Evolutionary conservation across 2,113 vertebrate species (phyloP).

Genomic region (Eulemur rufifrons): DNA sequence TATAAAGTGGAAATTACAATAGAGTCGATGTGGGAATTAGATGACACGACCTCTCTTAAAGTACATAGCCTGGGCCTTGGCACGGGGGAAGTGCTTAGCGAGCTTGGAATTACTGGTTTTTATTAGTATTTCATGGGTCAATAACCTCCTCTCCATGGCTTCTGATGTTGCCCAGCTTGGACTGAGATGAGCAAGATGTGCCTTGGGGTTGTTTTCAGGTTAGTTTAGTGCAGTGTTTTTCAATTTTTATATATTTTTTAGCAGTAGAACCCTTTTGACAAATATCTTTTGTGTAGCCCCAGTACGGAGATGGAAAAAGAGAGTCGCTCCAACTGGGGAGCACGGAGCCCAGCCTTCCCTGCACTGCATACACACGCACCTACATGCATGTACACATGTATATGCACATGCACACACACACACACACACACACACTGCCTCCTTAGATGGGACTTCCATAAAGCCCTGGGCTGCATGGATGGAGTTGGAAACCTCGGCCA

Average conservation of each 20-base stretch:
- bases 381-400: rapidly evolving
- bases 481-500: not conserved
- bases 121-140: not conserved
- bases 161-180: not conserved
- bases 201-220: not conserved
- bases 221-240: not conserved
- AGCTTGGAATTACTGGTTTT: not conserved
- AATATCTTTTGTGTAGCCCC: not conserved
- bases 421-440: not conserved
- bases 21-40: not conserved
- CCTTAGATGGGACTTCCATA: not conserved
- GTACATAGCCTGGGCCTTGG: not conserved
- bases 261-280: not conserved
- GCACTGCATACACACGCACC: too few relatives aligned
- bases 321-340: not conserved
- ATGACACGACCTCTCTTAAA: not conserved
- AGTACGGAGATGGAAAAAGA: not conserved
- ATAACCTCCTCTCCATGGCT: not conserved
- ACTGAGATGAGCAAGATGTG: not conserved
- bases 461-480: not conserved
- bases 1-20: not conserved
- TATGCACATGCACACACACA: not conserved
- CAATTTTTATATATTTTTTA: not conserved
- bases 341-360: not conserved
- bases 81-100: not conserved